Evolutionary conservation across 1,140 invertebrate species (phyloP).

Genomic region (Saccostrea glomerata): DNA sequence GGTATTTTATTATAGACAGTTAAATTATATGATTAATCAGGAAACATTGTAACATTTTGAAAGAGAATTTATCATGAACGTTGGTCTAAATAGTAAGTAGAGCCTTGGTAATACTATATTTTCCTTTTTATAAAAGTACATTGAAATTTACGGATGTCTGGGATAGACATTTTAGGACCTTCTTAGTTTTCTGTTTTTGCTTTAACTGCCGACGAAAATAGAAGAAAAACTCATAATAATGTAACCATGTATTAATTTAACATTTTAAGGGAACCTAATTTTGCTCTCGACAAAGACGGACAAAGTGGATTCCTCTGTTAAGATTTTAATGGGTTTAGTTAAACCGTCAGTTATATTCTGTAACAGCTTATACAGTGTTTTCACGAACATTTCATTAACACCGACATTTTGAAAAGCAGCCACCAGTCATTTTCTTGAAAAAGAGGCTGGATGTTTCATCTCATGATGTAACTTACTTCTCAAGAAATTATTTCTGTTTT

Average conservation of each 20-base stretch:
- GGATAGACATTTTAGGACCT: neutral
- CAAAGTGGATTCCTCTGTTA: slow-evolving; percentile 23
- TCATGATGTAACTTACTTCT: slow-evolving; percentile 11
- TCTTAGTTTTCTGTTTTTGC: neutral
- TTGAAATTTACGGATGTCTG: neutral
- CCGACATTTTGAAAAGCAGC: slow-evolving; percentile 15
- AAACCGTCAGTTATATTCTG: slow-evolving; percentile 25
- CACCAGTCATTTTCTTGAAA: slow-evolving; percentile 1
- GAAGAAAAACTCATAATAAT: slow-evolving; percentile 14
- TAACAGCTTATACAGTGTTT: neutral
- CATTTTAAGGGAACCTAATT: neutral
- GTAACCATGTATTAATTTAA: slow-evolving; percentile 35
- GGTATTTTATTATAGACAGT: no score
- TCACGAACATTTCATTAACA: slow-evolving; percentile 25
- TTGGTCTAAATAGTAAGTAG: no score
- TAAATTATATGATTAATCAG: no score
- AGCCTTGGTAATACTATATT: no score
- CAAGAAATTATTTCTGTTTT: slow-evolving; percentile 22
- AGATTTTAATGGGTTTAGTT: slow-evolving; percentile 29
- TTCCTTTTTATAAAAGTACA: neutral
- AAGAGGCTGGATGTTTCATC: slow-evolving; percentile 18
- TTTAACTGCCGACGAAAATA: neutral
- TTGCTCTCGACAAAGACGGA: neutral
- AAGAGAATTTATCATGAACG: no score
- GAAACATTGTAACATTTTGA: no score